These are phyloP conservation scores for Papilio polyxenes DNA, from an alignment of 1,140 invertebrate genomes.

Conservation along the genomic window DNA sequence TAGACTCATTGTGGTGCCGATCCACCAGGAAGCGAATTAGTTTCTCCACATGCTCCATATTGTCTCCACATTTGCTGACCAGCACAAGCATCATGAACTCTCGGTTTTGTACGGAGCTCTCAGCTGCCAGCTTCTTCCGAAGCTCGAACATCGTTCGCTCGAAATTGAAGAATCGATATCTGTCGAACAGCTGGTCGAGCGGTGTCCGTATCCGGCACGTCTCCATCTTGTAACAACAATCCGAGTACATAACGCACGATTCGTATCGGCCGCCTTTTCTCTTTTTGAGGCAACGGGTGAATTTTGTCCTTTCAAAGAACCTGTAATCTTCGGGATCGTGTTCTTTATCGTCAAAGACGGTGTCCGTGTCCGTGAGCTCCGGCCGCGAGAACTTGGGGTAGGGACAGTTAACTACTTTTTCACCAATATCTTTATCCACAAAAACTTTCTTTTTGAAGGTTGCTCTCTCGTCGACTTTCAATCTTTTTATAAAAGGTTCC, in stretches of 20 bases:
- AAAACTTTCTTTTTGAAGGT: constrained; percentile 58
- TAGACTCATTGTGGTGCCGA: constrained; percentile 58
- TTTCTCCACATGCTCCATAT: constrained; percentile 49
- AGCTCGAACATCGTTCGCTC: constrained; percentile 58
- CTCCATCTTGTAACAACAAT: not conserved
- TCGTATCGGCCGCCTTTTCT: not conserved
- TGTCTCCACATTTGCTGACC: constrained; percentile 64
- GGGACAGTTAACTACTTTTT: constrained; percentile 52
- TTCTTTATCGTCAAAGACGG: constrained; percentile 47
- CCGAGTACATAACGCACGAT: not conserved
- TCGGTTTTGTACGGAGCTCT: constrained; percentile 53
- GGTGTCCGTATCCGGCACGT: not conserved
- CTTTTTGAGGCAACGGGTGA: not conserved
- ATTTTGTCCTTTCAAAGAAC: not conserved
- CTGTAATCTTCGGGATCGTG: constrained; percentile 37
- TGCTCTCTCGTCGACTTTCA: constrained; percentile 51
- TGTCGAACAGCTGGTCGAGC: constrained; percentile 58
- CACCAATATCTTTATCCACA: constrained; percentile 52
- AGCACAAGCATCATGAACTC: constrained; percentile 63
- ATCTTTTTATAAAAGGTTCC: constrained; percentile 59
- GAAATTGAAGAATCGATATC: constrained; percentile 60
- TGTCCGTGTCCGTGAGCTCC: not conserved
- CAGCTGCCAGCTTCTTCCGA: constrained; percentile 47
- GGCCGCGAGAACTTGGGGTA: constrained; percentile 45
- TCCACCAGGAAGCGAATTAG: constrained; percentile 53